These are phyloP conservation scores for Notechis scutatus DNA, from an alignment of 2,113 vertebrate genomes.

Conservation along the genomic window DNA sequence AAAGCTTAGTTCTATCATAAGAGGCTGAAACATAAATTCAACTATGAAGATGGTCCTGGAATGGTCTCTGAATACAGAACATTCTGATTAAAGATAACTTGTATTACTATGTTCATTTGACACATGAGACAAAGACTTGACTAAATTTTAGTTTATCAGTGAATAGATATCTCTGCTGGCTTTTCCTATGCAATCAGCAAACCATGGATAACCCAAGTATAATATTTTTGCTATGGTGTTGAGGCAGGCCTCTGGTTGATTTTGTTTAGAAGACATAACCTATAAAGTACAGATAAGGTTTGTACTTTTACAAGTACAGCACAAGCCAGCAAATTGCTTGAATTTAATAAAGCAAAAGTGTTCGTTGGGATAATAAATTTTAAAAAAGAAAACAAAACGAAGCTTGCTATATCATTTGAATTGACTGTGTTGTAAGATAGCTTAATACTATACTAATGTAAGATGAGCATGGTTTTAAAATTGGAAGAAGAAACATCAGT, in stretches of 20 bases:
- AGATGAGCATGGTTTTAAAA: background rate
- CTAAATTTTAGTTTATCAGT: background rate
- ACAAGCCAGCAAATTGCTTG: background rate
- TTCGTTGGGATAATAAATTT: background rate
- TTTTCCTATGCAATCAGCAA: background rate
- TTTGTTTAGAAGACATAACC: background rate
- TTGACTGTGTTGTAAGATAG: background rate
- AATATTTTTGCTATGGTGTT: background rate
- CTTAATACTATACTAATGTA: background rate
- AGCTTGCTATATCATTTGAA: background rate
- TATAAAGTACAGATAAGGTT: background rate
- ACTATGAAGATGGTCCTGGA: constrained; percentile 89
- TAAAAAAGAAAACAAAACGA: background rate
- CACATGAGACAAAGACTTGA: background rate
- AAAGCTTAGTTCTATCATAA: constrained; percentile 74
- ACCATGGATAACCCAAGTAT: background rate
- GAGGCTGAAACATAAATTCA: constrained; percentile 90
- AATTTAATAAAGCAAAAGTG: background rate
- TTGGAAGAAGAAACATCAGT: background rate
- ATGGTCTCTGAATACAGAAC: constrained; percentile 87
- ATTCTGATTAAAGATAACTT: constrained; percentile 89
- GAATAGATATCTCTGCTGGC: background rate
- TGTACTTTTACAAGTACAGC: background rate
- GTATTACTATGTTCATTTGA: constrained; percentile 74
- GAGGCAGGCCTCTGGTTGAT: background rate